These are phyloP conservation scores for Aporophyla nigra DNA, from an alignment of 2,888 invertebrate genomes.

Conservation along the genomic window DNA sequence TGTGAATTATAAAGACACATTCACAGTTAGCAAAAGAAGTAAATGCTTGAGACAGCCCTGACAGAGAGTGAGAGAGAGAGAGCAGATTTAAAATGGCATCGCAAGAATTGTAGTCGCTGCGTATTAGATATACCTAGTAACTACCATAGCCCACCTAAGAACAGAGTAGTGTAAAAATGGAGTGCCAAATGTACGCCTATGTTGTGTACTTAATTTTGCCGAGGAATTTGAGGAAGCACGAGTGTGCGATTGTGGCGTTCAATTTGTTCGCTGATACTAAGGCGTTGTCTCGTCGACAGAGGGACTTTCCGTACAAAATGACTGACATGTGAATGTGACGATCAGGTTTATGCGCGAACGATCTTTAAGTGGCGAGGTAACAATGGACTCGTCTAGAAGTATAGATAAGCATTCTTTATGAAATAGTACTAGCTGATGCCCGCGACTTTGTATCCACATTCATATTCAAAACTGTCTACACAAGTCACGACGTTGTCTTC, in stretches of 20 bases:
- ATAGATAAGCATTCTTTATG: neutral
- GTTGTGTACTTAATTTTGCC: neutral
- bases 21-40: conserved; percentile 1
- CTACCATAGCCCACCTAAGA: neutral
- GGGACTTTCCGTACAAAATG: neutral
- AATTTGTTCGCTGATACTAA: neutral
- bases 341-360: neutral
- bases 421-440: no score
- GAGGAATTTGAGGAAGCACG: neutral
- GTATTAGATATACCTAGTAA: conserved; percentile 14
- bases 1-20: neutral
- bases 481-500: neutral
- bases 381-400: neutral
- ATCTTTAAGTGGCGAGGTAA: neutral
- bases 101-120: conserved; percentile 31
- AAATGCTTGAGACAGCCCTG: conserved; percentile 9
- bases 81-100: conserved; percentile 36
- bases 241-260: neutral
- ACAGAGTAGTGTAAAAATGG: conserved; percentile 15
- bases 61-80: neutral
- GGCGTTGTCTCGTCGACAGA: neutral
- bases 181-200: neutral
- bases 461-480: neutral
- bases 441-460: neutral
- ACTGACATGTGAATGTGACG: neutral